These are phyloP conservation scores for Diabrotica virgifera DNA, from an alignment of 1,140 invertebrate species.

Conservation along the genomic window DNA sequence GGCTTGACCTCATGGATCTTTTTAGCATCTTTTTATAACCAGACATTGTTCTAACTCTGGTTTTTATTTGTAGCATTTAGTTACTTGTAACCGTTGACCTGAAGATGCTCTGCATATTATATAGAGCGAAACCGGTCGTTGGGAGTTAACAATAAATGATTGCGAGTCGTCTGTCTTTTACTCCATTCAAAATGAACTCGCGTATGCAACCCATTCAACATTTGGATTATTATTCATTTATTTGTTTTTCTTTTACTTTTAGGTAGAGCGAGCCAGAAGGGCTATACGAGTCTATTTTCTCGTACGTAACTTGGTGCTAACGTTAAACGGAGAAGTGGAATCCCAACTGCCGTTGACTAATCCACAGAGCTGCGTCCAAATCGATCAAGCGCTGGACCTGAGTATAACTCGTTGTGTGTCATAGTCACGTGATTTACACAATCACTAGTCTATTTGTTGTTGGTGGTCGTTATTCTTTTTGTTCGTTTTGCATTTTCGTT, in stretches of 20 bases:
- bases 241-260: conserved; percentile 24
- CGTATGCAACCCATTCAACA: too few species aligned
- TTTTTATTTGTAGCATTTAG: too few species aligned
- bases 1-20: too few species aligned
- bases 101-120: too few species aligned
- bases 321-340: conserved; percentile 78
- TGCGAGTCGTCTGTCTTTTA: too few species aligned
- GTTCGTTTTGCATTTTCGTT: conserved; percentile 8
- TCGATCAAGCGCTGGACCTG: conserved; percentile 88
- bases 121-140: too few species aligned
- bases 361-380: conserved; percentile 82
- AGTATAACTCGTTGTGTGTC: conserved; percentile 66
- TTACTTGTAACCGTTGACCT: too few species aligned
- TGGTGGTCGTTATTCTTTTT: background rate
- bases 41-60: too few species aligned
- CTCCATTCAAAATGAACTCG: too few species aligned
- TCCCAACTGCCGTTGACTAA: conserved; percentile 89
- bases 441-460: conserved; percentile 34
- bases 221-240: background rate
- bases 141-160: too few species aligned
- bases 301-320: conserved; percentile 79
- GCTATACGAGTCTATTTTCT: conserved; percentile 95
- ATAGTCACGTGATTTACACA: conserved; percentile 40
- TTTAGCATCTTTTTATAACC: too few species aligned
- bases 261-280: conserved; percentile 89